Conservation (phyloP, 2,797 vertebrate species). For the Anomalospiza imberbis region DNA sequence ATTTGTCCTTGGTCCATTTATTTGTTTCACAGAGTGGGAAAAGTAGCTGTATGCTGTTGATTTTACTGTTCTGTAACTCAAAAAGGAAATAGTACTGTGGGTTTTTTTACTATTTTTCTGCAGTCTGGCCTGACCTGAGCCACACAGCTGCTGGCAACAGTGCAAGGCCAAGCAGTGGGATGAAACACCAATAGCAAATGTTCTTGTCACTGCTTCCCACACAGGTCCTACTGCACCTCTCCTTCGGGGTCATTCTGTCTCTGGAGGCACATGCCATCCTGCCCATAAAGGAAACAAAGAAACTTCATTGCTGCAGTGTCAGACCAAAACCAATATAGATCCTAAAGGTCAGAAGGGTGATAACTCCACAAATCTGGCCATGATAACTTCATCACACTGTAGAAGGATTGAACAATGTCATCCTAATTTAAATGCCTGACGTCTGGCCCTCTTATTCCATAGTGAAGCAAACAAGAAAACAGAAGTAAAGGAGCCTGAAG, state of each 20-base stretch:
- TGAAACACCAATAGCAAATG: background rate
- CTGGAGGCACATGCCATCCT: background rate
- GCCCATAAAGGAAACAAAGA: background rate
- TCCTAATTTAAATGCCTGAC: background rate
- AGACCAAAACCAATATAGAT: background rate
- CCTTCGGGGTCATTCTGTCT: background rate
- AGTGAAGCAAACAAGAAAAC: background rate
- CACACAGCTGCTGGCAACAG: background rate
- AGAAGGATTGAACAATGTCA: background rate
- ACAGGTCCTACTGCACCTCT: rapidly evolving
- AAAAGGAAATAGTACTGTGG: background rate
- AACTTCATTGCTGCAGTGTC: background rate
- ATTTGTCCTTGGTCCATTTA: background rate
- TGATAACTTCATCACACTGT: background rate
- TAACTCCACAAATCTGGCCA: background rate
- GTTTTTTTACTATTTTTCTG: background rate
- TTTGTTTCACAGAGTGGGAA: background rate
- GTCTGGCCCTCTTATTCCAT: background rate
- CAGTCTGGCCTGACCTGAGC: background rate
- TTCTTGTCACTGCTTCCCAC: background rate
- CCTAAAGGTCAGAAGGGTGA: background rate
- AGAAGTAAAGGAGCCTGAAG: background rate
- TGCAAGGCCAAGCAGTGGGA: rapidly evolving
- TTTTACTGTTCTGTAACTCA: background rate
- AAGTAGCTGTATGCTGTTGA: background rate